Evolutionary conservation across 2,888 invertebrate genomes (phyloP).

Genomic region (Alcis repandata): DNA sequence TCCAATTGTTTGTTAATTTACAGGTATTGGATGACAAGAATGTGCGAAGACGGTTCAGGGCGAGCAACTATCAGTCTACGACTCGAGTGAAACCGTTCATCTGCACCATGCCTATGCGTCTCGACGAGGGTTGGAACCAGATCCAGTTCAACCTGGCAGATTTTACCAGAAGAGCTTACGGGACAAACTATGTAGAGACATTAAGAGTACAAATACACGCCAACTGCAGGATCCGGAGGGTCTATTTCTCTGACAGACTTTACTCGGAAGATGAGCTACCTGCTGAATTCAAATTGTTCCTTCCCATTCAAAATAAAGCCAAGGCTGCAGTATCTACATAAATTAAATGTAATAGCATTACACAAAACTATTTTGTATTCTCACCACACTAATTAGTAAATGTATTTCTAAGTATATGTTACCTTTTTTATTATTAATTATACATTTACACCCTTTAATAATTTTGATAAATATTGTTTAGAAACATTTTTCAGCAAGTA

Average conservation of each 20-base stretch:
- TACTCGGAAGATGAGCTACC: slow-evolving; percentile 98
- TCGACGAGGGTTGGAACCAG: slow-evolving; percentile 98
- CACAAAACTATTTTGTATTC: slow-evolving; percentile 42
- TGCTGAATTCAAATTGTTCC: slow-evolving; percentile 97
- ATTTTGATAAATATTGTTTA: slow-evolving; percentile 55
- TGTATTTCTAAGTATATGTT: slow-evolving; percentile 72
- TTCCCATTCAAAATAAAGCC: slow-evolving; percentile 95
- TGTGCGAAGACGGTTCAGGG: slow-evolving; percentile 94
- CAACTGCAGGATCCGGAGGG: slow-evolving; percentile 96
- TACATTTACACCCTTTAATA: slow-evolving; percentile 58
- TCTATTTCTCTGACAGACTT: slow-evolving; percentile 95
- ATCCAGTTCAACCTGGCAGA: slow-evolving; percentile 98
- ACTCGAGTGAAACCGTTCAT: slow-evolving; percentile 98
- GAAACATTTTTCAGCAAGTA: slow-evolving; percentile 17
- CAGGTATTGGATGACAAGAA: slow-evolving; percentile 98
- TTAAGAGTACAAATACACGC: slow-evolving; percentile 97
- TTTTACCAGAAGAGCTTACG: slow-evolving; percentile 97
- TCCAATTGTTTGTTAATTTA: slow-evolving; percentile 55
- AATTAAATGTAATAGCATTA: slow-evolving; percentile 45
- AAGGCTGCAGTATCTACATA: slow-evolving; percentile 84
- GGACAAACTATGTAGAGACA: slow-evolving; percentile 98
- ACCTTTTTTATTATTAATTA: slow-evolving; percentile 61
- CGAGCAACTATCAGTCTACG: slow-evolving; percentile 98
- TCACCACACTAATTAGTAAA: slow-evolving; percentile 63
- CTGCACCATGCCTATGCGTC: slow-evolving; percentile 98